Percentiles rank a stretch among this genome's conserved stretches.
phyloP scores from a whole-genome alignment of 64 coral and sea anemone genomes.

The Orbicella faveolata region DNA sequence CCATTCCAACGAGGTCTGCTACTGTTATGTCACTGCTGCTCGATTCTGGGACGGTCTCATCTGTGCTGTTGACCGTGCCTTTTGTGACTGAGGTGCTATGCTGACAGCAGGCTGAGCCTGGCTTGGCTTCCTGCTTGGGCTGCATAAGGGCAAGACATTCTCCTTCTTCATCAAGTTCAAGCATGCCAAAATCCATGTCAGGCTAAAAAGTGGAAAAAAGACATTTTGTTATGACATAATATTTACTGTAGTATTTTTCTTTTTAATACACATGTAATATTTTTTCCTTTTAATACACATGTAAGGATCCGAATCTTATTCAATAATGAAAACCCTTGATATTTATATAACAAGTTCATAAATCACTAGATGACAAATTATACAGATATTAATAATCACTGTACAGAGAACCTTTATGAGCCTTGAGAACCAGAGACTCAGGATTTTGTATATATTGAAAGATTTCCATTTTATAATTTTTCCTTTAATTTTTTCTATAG shows the following conservation, averaged over 20 bases:
- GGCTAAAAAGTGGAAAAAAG: slow-evolving; percentile 62
- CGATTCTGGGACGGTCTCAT: slow-evolving; percentile 33
- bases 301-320: background rate
- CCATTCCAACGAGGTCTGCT: slow-evolving; percentile 76
- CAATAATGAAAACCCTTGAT: background rate
- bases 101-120: slow-evolving; percentile 69
- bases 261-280: background rate
- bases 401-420: background rate
- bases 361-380: background rate
- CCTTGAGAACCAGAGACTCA: too few species aligned
- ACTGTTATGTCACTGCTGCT: slow-evolving; percentile 41
- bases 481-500: too few species aligned
- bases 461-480: too few species aligned
- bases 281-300: background rate
- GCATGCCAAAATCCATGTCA: slow-evolving; percentile 90
- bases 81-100: slow-evolving; percentile 23
- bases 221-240: background rate
- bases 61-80: slow-evolving; percentile 29
- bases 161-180: slow-evolving; percentile 88
- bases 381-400: background rate
- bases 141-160: slow-evolving; percentile 60
- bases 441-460: too few species aligned
- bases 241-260: too few species aligned
- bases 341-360: background rate
- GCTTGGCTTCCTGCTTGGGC: slow-evolving; percentile 78